Percentiles rank a stretch among this genome's conserved stretches.
Conservation (phyloP, 2,888 invertebrate species). For the Pheosia gnoma region DNA sequence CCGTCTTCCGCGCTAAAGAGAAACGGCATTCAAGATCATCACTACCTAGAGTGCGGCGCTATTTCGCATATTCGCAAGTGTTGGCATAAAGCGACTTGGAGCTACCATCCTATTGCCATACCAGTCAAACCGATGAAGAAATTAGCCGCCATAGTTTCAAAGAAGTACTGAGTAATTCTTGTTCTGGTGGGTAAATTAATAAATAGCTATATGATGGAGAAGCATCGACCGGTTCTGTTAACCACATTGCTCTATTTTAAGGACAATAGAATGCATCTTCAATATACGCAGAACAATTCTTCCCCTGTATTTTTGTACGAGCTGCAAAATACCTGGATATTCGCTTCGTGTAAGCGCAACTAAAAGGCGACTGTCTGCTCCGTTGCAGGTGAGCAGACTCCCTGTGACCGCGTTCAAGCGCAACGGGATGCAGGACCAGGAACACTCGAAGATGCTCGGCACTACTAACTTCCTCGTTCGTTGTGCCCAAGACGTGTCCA, state of each 20-base stretch:
- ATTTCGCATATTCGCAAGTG: conserved; percentile 70
- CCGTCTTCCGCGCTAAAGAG: conserved; percentile 73
- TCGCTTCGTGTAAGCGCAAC: conserved; percentile 31
- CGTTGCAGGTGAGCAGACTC: conserved; percentile 73
- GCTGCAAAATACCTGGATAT: conserved; percentile 27
- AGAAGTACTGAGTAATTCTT: conserved; percentile 48
- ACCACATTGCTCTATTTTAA: too few relatives aligned
- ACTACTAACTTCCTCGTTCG: conserved; percentile 69
- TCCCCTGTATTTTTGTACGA: conserved; percentile 10
- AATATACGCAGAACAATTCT: neutral
- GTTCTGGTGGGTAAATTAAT: conserved; percentile 53
- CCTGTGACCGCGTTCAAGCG: conserved; percentile 77
- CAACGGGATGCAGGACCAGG: conserved; percentile 78
- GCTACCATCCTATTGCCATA: conserved; percentile 56
- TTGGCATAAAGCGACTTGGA: conserved; percentile 61
- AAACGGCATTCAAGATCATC: conserved; percentile 75
- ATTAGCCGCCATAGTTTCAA: conserved; percentile 53
- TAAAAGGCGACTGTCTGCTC: conserved; percentile 62
- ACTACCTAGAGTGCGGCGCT: conserved; percentile 66
- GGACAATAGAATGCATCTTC: too few relatives aligned
- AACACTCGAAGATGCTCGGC: conserved; percentile 68
- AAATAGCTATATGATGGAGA: conserved; percentile 13
- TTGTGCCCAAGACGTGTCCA: conserved; percentile 64
- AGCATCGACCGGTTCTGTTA: neutral
- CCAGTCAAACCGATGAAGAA: conserved; percentile 70